Evolutionary conservation across 2,113 vertebrate species (phyloP).

Genomic region (Mugil cephalus): DNA sequence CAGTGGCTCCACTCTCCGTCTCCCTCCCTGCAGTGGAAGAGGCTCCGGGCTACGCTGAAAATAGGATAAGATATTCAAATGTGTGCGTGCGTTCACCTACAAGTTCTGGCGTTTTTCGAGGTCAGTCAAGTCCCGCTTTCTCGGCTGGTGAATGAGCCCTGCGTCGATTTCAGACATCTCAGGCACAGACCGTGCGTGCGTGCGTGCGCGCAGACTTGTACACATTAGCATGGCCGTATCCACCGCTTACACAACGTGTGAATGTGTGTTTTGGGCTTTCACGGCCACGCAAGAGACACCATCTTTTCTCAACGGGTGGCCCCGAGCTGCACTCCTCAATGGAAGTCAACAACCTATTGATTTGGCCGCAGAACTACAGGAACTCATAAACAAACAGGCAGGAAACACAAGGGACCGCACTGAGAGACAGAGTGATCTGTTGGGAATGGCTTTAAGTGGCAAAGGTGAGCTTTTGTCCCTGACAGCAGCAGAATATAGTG

Average conservation of each 20-base stretch:
- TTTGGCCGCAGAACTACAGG: slow-evolving; percentile 46
- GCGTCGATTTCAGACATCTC: slow-evolving; percentile 20
- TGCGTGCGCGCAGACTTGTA: not conserved
- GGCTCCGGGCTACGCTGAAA: slow-evolving; percentile 66
- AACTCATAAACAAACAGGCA: slow-evolving; percentile 51
- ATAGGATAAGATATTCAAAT: slow-evolving; percentile 79
- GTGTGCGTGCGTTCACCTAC: slow-evolving; percentile 63
- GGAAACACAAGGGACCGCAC: slow-evolving; percentile 46
- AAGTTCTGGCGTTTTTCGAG: slow-evolving; percentile 51
- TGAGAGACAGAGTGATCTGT: slow-evolving; percentile 34
- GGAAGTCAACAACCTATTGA: slow-evolving; percentile 64
- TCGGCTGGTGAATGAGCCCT: slow-evolving; percentile 40
- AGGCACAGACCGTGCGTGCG: not conserved
- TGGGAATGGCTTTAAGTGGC: slow-evolving; percentile 21
- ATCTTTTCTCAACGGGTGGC: slow-evolving; percentile 33
- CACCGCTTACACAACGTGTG: not conserved
- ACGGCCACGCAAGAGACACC: not conserved
- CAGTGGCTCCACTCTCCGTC: slow-evolving; percentile 47
- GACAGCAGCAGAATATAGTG: slow-evolving; percentile 1
- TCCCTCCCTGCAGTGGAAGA: slow-evolving; percentile 59
- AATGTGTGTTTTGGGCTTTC: slow-evolving; percentile 14
- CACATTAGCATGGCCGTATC: no score
- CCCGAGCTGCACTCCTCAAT: slow-evolving; percentile 37
- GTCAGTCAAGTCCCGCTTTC: slow-evolving; percentile 46
- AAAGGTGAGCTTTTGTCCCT: slow-evolving; percentile 24